A percentile compares a stretch with the other conserved stretches of the same genome.
Evolutionary conservation across 2,113 vertebrate genomes (phyloP).

Genomic region (Neomonachus schauinslandi): DNA sequence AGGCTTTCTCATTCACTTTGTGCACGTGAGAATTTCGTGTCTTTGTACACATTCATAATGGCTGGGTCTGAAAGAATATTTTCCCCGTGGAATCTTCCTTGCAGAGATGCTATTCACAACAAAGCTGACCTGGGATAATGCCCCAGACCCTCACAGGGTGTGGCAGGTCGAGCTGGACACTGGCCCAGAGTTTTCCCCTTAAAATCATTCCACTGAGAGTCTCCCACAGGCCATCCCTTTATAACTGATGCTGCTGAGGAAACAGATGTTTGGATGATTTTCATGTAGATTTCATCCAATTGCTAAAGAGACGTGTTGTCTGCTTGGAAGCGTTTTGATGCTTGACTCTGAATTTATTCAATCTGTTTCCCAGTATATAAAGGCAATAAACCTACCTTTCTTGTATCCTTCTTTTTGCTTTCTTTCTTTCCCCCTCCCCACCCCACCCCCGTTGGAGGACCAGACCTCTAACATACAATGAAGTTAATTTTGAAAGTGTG

Average conservation of each 20-base stretch:
- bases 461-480: constrained; percentile 17
- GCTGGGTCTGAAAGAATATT: background rate
- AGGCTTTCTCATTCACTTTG: background rate
- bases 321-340: constrained; percentile 46
- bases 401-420: constrained; percentile 4
- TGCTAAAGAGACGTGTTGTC: constrained; percentile 32
- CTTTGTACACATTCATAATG: background rate
- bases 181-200: constrained; percentile 22
- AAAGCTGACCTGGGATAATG: background rate
- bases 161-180: background rate
- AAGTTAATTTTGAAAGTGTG: constrained; percentile 61
- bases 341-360: constrained; percentile 63
- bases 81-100: background rate
- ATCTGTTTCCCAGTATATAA: constrained; percentile 68
- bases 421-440: background rate
- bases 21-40: background rate
- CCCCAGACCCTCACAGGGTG: rapidly evolving
- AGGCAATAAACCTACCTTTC: background rate
- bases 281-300: constrained; percentile 65
- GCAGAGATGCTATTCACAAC: background rate
- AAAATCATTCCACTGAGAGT: background rate
- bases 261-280: constrained; percentile 63
- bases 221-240: background rate
- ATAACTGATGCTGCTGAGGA: constrained; percentile 36
- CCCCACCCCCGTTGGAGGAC: constrained; percentile 23